Evolutionary conservation across 1,140 invertebrate species (phyloP), one percentile per base, ranked within the genome.

Genomic region (Aphidius ervi): DNA sequence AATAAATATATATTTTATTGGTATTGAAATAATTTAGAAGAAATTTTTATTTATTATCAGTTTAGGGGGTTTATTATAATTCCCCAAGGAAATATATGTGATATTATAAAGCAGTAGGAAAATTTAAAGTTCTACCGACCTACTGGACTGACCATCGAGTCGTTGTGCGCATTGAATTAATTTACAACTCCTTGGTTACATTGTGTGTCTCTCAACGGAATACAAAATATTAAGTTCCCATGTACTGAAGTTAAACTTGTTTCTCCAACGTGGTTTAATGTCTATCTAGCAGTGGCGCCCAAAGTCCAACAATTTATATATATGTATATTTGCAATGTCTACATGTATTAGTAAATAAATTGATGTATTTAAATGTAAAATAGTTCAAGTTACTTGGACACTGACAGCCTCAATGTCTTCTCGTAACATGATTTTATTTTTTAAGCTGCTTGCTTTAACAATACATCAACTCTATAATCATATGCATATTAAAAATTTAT

Each of bases 201-300:
- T 31, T 31, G 23, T 31, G 23, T 31, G 23, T 31, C 23, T 31
- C 40, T 16, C 63, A 65, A 59, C 66, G 68, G 74, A 76, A 77
- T 77, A 77, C 67, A 57, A 63, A 75, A 74, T 68, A 31, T 31
- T 59, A 73, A 63, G 70, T 71, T 69, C 68, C 66, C 70, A 71
- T 68, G 68, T 31, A 31, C 4, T 31, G 4, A 31, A 31, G 23
- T 31, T 31, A 31, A 31, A 31, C 23, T 31, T 31, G 23, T 31
- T 31, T 31, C 10, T 45, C 7, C 43, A 9, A 45, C 4, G 7
- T 10, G 43, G 43, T 45, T 9, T 48, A 48, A 48, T 10, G 46
- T 48, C 16, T 16, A 4, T 2, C 46, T 48, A 48, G 16, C 46
- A n/a, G 46, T n/a, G 16, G 46, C 16, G 16, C 46, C 9, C 9